phyloP scores from a whole-genome alignment of 2,797 vertebrate genomes.

The Vireo griseus region DNA sequence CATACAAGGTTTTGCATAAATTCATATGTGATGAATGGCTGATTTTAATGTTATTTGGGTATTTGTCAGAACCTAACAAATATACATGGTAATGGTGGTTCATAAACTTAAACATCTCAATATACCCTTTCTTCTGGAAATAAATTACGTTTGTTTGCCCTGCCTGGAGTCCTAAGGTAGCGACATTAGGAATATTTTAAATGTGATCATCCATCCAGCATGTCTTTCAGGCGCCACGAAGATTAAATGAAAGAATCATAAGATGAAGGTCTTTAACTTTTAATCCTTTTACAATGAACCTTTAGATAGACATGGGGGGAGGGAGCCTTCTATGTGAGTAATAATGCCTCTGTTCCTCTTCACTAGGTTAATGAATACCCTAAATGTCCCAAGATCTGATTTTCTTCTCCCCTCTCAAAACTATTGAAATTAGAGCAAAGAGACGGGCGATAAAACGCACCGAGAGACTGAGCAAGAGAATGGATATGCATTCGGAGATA shows the following conservation, averaged over 20 bases:
- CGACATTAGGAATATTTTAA: conserved; percentile 88
- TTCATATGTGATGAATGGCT: conserved; percentile 81
- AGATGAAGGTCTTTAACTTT: conserved; percentile 91
- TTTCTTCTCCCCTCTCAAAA: conserved; percentile 7
- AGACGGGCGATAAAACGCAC: conserved; percentile 56
- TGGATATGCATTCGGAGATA: conserved; percentile 53
- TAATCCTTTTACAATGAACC: conserved; percentile 92
- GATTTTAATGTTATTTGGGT: conserved; percentile 83
- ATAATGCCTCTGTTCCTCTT: conserved; percentile 81
- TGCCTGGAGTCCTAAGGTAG: conserved; percentile 82
- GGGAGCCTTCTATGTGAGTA: conserved; percentile 81
- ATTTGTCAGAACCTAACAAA: conserved; percentile 83
- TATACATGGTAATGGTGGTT: conserved; percentile 77
- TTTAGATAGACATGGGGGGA: conserved; percentile 85
- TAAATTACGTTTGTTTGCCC: conserved; percentile 83
- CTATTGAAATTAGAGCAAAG: conserved; percentile 73
- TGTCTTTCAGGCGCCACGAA: conserved; percentile 90
- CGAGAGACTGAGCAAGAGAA: conserved; percentile 17
- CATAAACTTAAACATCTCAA: conserved; percentile 80
- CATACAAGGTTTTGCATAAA: conserved; percentile 80
- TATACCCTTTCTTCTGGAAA: conserved; percentile 83
- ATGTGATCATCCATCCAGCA: conserved; percentile 86
- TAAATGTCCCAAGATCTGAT: conserved; percentile 64
- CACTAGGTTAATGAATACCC: conserved; percentile 80
- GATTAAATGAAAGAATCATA: conserved; percentile 93